Conservation (phyloP, 2,888 invertebrate genomes). For the Agonopterix alstromeriana region DNA sequence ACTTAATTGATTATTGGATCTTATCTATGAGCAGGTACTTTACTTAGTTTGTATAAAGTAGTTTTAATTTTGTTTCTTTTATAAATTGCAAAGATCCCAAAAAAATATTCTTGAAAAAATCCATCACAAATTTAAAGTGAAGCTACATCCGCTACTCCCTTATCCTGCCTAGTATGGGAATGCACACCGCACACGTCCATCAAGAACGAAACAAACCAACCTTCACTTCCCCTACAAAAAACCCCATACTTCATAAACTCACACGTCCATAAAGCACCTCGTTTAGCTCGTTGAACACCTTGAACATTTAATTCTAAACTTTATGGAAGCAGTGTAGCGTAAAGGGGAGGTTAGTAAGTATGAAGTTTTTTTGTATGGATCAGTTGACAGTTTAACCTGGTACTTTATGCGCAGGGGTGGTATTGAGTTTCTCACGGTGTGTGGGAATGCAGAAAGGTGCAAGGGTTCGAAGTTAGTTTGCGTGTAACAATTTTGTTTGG, state of each 20-base stretch:
- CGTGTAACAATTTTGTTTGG: conserved; percentile 23
- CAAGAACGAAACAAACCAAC: conserved; percentile 30
- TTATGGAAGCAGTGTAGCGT: conserved; percentile 37
- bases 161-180: conserved; percentile 66
- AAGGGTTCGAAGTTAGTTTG: conserved; percentile 39
- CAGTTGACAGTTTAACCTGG: conserved; percentile 31
- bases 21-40: no score
- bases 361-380: conserved; percentile 33
- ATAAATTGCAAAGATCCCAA: no score
- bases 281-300: conserved; percentile 24
- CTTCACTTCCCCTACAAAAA: conserved; percentile 18
- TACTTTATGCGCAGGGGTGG: conserved; percentile 54
- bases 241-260: conserved; percentile 36
- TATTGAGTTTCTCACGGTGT: conserved; percentile 61
- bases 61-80: no score
- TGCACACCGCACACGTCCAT: conserved; percentile 47
- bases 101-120: no score
- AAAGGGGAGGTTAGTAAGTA: conserved; percentile 34
- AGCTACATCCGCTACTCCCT: conserved; percentile 45
- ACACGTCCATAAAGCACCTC: conserved; percentile 42
- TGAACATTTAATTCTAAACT: conserved; percentile 31
- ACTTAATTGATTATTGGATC: no score
- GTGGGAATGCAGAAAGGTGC: conserved; percentile 71
- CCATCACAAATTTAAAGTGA: no score
- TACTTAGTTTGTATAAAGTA: no score